These are phyloP conservation scores for Heliconius hermathena DNA, from an alignment of 1,140 invertebrate genomes.

Conservation along the genomic window DNA sequence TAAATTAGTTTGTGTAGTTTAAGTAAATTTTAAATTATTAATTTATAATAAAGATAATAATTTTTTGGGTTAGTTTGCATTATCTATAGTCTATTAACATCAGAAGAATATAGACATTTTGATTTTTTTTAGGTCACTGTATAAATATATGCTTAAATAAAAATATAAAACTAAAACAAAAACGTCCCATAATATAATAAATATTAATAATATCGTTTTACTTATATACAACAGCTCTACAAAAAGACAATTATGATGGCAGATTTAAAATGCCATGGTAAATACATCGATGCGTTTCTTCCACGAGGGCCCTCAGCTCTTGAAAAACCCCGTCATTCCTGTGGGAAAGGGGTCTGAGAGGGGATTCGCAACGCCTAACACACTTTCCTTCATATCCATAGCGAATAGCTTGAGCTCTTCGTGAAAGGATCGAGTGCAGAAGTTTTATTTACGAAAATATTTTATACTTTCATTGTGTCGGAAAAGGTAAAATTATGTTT, in stretches of 20 bases:
- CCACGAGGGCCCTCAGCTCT: constrained; percentile 32
- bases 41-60: too few species aligned
- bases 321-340: constrained; percentile 37
- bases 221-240: background rate
- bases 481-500: background rate
- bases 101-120: too few species aligned
- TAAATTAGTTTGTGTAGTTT: too few species aligned
- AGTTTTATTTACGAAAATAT: constrained; percentile 15
- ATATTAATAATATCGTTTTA: background rate
- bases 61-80: too few species aligned
- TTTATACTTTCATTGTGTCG: background rate
- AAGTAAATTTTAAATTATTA: too few species aligned
- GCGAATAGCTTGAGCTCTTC: constrained; percentile 11
- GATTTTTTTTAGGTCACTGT: too few species aligned
- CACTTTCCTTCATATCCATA: constrained; percentile 27
- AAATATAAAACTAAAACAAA: too few species aligned
- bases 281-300: constrained; percentile 39
- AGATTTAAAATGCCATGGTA: constrained; percentile 32
- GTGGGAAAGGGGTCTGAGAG: constrained; percentile 38
- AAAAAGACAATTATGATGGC: constrained; percentile 27
- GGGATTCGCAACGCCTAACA: constrained; percentile 34
- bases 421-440: constrained; percentile 14
- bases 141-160: too few species aligned
- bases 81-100: too few species aligned
- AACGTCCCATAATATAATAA: background rate